Conservation (phyloP, 2,888 invertebrate genomes). For the Sarcophaga rosellei region DNA sequence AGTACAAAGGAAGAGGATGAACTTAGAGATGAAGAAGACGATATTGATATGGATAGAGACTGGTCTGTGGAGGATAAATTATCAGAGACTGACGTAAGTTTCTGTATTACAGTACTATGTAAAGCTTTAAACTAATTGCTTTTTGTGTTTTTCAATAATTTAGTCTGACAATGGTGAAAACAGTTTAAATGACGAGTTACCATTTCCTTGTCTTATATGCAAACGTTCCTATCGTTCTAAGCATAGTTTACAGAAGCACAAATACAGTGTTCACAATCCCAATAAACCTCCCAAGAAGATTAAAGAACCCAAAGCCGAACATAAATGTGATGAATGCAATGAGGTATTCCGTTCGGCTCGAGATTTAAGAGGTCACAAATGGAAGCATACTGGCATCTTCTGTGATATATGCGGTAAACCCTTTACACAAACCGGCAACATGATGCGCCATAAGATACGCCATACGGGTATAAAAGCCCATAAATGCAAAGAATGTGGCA, state of each 20-base stretch:
- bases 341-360: constrained; percentile 74
- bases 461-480: constrained; percentile 78
- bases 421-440: constrained; percentile 78
- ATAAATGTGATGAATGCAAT: constrained; percentile 74
- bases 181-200: constrained; percentile 65
- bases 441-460: constrained; percentile 77
- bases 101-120: neutral
- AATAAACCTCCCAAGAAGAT: constrained; percentile 55
- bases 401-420: constrained; percentile 78
- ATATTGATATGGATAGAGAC: constrained; percentile 53
- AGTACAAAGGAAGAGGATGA: neutral
- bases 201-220: constrained; percentile 74
- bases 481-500: constrained; percentile 76
- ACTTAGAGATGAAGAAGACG: constrained; percentile 45
- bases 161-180: constrained; percentile 48
- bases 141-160: constrained; percentile 10
- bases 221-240: constrained; percentile 74
- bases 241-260: constrained; percentile 74
- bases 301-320: constrained; percentile 62
- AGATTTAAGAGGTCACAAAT: constrained; percentile 75
- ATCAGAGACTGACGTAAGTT: constrained; percentile 43
- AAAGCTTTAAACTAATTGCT: neutral
- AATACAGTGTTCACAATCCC: constrained; percentile 54
- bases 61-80: constrained; percentile 43
- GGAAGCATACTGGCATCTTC: constrained; percentile 78